Evolutionary conservation across 2,797 vertebrate genomes (phyloP).

Genomic region (Tolypeutes matacus): DNA sequence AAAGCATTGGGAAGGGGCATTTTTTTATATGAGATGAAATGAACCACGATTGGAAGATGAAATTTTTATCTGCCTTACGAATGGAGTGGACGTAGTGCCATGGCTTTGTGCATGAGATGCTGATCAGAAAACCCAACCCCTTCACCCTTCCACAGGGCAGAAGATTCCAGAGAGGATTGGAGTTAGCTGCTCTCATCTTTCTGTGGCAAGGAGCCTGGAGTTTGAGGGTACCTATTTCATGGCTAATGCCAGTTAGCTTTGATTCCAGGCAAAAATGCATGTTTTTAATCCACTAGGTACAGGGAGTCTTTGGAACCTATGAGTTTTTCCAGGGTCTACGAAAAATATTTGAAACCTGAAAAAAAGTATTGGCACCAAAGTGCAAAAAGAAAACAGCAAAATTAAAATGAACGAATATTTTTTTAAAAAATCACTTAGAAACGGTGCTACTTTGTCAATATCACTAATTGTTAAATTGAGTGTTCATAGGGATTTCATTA

Average conservation of each 20-base stretch:
- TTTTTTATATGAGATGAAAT: constrained; percentile 69
- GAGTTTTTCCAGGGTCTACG: not conserved
- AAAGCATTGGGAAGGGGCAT: constrained; percentile 3
- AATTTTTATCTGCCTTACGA: constrained; percentile 71
- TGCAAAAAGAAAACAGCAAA: constrained; percentile 4
- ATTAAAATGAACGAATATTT: constrained; percentile 52
- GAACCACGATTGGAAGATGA: constrained; percentile 65
- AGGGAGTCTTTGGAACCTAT: not conserved
- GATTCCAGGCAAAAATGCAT: not conserved
- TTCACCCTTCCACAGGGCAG: not conserved
- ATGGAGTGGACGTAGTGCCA: constrained; percentile 25
- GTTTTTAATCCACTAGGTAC: constrained; percentile 7
- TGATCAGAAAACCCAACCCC: not conserved
- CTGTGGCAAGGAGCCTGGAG: not conserved
- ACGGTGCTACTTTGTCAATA: constrained; percentile 66
- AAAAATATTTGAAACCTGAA: not conserved
- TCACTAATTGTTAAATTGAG: constrained; percentile 77
- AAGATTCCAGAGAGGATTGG: not conserved
- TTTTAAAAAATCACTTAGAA: constrained; percentile 24
- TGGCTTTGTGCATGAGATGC: constrained; percentile 9
- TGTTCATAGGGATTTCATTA: constrained; percentile 75
- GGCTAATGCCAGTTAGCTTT: not conserved
- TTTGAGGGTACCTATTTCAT: not conserved
- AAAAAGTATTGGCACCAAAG: constrained; percentile 12
- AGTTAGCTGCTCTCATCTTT: not conserved